A percentile compares a stretch with the other conserved stretches of the same genome.
phyloP scores from a whole-genome alignment of 2,888 invertebrate genomes.

The Cataglyphis rosenhaueri region DNA sequence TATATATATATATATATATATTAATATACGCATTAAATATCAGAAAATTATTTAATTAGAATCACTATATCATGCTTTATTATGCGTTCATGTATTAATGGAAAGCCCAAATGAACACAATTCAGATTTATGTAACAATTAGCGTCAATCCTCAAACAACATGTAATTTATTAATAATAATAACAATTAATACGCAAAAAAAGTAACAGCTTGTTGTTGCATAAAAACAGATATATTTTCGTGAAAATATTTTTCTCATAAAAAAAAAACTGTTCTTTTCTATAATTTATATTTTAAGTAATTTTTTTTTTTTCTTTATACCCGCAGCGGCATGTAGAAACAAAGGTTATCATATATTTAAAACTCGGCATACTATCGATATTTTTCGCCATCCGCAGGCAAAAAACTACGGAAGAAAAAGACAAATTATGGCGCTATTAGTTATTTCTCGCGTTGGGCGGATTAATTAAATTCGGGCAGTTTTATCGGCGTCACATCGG shows the following conservation, averaged over 20 bases:
- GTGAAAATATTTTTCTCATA: background rate
- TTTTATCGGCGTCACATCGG: slow-evolving; percentile 66
- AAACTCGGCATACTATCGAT: slow-evolving; percentile 31
- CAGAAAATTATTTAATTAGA: slow-evolving; percentile 18
- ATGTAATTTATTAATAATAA: slow-evolving; percentile 13
- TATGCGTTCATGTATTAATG: background rate
- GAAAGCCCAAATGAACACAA: slow-evolving; percentile 20
- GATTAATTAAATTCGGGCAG: slow-evolving; percentile 76
- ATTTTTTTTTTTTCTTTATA: slow-evolving; percentile 5
- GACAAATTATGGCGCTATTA: slow-evolving; percentile 47
- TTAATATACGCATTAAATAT: slow-evolving; percentile 16
- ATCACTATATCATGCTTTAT: slow-evolving; percentile 6
- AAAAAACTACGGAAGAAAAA: slow-evolving; percentile 26
- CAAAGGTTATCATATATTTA: slow-evolving; percentile 27
- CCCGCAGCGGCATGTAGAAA: background rate
- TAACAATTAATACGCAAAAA: slow-evolving; percentile 11
- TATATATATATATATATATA: background rate
- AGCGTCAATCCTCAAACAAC: slow-evolving; percentile 1
- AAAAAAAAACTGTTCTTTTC: background rate
- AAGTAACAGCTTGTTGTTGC: background rate
- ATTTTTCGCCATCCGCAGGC: background rate
- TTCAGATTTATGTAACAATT: slow-evolving; percentile 20
- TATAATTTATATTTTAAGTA: background rate
- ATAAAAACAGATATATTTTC: slow-evolving; percentile 9
- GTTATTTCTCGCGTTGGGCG: slow-evolving; percentile 47